Base-by-base conservation (phyloP, 2,797 vertebrate genomes). In the Dipus sagitta region DNA sequence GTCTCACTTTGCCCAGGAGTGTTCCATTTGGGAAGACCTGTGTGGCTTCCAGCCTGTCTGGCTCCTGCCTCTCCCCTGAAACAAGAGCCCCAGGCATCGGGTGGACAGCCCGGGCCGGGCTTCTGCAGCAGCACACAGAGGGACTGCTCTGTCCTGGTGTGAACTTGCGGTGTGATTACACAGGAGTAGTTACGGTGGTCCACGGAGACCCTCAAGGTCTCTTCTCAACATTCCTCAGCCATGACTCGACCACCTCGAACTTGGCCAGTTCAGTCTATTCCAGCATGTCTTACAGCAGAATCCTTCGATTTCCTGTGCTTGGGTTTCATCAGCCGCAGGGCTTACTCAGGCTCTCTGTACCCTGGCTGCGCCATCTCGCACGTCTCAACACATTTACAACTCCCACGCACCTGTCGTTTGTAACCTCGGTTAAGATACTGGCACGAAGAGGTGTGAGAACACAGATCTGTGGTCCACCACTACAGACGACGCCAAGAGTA, bases 381-480 rank as follows among this genome's bases (percentile, higher is more conserved):
- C 20, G 32, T 30, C 30, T 76, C 62, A 79, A 6, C 42, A 83
- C 58, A 83, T 90, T 80, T 80, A 47, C 34, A 65, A 67, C 83
- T 47, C 52, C 60, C 76, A 23, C 26, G 24, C 34, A 38, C 28
- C 47, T 79, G 79, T 20, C 72, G 62, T 76, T 84, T 82, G 90
- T 34, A 77, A 82, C 68, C 26, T 62, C 60, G 18, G n/a, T 2
- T 75, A 75, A 28, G 30, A 70, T 62, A 34, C 67, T 60, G 58
- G 90, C 47, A 58, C 54, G 64, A 85, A 89, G 28, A 9, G 86
- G 42, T 60, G 82, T 82, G 85, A 64, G 75, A 75, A 76, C 13
- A 77, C 64, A 95, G 92, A 72, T 26, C 82, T 9, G 23, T 21
- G 62, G 42, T 58, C 80, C 32, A 12, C 24, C 23, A 2, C 72